phyloP scores from a whole-genome alignment of 2,797 vertebrate species.

The Austrolebias charrua region DNA sequence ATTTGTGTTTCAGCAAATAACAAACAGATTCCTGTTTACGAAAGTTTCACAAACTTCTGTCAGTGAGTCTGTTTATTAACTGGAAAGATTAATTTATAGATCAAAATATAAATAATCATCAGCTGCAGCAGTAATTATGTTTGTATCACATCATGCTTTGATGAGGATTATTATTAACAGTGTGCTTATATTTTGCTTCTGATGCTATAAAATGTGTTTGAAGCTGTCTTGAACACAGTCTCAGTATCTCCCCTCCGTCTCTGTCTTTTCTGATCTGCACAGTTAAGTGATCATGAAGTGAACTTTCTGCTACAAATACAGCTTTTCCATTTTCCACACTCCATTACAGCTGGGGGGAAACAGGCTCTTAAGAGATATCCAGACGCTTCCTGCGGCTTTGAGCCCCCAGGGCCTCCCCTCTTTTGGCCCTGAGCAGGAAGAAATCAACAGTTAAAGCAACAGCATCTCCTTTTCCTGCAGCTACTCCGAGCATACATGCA shows the following conservation, averaged over 20 bases:
- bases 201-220: constrained; percentile 22
- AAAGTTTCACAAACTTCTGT: neutral
- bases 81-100: constrained; percentile 1
- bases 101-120: constrained; percentile 9
- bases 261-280: constrained; percentile 36
- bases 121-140: neutral
- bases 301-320: constrained; percentile 73
- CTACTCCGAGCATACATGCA: constrained; percentile 66
- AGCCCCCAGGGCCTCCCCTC: constrained; percentile 70
- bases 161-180: neutral
- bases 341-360: constrained; percentile 77
- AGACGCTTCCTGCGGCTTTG: constrained; percentile 77
- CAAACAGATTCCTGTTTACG: neutral
- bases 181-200: constrained; percentile 7
- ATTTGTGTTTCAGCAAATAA: neutral
- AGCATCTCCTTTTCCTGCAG: constrained; percentile 60
- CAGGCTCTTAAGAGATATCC: constrained; percentile 79
- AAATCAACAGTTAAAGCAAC: constrained; percentile 64
- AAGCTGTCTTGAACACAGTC: constrained; percentile 25
- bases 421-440: constrained; percentile 68
- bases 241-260: constrained; percentile 15
- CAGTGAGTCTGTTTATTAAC: neutral
- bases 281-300: constrained; percentile 71
- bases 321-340: constrained; percentile 76
- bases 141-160: neutral